Evolutionary conservation across 2,113 vertebrate genomes (phyloP).

Genomic region (Myiozetetes cayanensis): DNA sequence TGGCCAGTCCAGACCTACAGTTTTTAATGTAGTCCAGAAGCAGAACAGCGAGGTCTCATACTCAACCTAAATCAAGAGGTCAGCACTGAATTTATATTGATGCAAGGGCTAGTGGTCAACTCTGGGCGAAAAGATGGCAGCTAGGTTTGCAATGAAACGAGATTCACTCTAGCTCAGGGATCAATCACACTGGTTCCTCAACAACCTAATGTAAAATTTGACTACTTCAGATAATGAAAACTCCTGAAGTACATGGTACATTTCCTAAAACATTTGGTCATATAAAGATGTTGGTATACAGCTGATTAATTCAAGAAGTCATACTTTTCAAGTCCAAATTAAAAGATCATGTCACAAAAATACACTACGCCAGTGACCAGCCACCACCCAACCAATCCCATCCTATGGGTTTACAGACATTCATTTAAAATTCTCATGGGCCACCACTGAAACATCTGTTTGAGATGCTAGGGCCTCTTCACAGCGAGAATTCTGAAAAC

Average conservation of each 20-base stretch:
- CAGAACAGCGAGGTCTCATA: not conserved
- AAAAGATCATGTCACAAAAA: not conserved
- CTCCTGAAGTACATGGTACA: not conserved
- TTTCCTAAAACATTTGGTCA: not conserved
- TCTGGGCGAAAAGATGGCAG: not conserved
- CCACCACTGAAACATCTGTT: not conserved
- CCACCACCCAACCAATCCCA: not conserved
- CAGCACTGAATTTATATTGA: not conserved
- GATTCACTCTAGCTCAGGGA: not conserved
- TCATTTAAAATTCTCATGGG: not conserved
- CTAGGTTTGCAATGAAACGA: not conserved
- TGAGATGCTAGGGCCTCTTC: not conserved
- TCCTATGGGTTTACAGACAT: not conserved
- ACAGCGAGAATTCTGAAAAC: not conserved
- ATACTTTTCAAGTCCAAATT: not conserved
- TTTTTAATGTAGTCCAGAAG: not conserved
- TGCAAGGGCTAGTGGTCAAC: not conserved
- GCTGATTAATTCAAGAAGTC: not conserved
- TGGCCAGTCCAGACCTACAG: not conserved
- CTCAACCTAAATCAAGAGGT: not conserved
- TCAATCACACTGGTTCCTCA: not conserved
- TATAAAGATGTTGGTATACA: not conserved
- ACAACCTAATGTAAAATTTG: not conserved
- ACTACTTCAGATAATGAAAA: not conserved
- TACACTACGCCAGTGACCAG: not conserved